phyloP scores from a whole-genome alignment of 2,888 invertebrate genomes.

The Dexiosoma caninum region DNA sequence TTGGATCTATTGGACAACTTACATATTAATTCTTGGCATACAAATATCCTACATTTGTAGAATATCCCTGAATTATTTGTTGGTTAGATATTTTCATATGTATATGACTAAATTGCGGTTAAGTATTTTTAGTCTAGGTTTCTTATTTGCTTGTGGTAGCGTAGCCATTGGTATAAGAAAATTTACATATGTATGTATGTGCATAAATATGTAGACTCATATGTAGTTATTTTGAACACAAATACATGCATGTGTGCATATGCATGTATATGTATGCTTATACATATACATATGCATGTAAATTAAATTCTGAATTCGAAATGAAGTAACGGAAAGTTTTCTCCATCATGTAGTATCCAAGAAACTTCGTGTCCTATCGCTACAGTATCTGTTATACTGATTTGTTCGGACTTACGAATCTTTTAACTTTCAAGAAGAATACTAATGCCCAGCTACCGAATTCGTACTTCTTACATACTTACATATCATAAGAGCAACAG shows the following conservation, averaged over 20 bases:
- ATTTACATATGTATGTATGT: not conserved
- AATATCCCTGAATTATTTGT: conserved; percentile 27
- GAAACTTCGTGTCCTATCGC: conserved; percentile 60
- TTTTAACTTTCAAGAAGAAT: conserved; percentile 49
- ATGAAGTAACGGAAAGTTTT: conserved; percentile 13
- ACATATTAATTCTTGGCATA: conserved; percentile 50
- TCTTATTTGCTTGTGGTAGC: conserved; percentile 9
- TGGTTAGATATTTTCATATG: conserved; percentile 31
- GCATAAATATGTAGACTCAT: too few species aligned
- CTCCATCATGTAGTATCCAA: conserved; percentile 34
- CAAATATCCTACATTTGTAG: conserved; percentile 18
- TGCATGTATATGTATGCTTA: not conserved
- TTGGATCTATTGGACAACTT: conserved; percentile 31
- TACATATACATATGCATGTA: not conserved
- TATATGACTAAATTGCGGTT: conserved; percentile 53
- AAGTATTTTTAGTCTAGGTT: conserved; percentile 41
- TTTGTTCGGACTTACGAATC: conserved; percentile 59
- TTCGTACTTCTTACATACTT: not conserved
- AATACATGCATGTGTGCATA: not conserved
- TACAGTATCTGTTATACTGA: conserved; percentile 47
- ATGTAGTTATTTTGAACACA: too few species aligned
- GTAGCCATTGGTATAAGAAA: not conserved
- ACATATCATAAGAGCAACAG: not conserved
- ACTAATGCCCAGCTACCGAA: conserved; percentile 52
- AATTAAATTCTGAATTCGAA: conserved; percentile 13